A percentile compares a stretch with the other conserved stretches of the same genome.
Evolutionary conservation across 2,113 vertebrate species (phyloP).

Genomic region (Sarotherodon lohbergeri): DNA sequence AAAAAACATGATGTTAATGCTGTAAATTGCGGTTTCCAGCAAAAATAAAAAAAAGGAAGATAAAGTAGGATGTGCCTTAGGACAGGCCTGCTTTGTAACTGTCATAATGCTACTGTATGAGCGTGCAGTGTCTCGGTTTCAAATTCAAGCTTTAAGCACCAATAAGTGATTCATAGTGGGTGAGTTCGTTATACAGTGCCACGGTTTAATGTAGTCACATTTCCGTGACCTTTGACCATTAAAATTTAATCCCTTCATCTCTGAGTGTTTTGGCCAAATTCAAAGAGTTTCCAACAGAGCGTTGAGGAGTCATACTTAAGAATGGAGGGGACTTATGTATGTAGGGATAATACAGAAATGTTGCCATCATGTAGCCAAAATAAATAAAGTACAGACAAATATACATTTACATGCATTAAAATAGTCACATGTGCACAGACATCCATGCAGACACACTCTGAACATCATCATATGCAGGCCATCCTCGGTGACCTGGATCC

Average conservation of each 20-base stretch:
- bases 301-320: not conserved
- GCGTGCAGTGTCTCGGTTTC: rapidly evolving
- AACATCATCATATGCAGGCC: not conserved
- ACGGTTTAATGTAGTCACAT: not conserved
- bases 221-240: not conserved
- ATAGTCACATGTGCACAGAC: not conserved
- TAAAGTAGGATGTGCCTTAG: not conserved
- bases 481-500: slow-evolving; percentile 57
- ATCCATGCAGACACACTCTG: not conserved
- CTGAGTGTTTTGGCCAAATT: not conserved
- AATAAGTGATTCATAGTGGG: not conserved
- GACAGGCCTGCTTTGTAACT: not conserved
- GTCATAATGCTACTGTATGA: not conserved
- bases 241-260: not conserved
- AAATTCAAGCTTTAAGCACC: not conserved
- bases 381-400: not conserved
- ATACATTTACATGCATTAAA: not conserved
- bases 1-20: not conserved
- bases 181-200: not conserved
- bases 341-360: not conserved
- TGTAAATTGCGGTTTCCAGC: not conserved
- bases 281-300: not conserved
- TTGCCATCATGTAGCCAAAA: not conserved
- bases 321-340: not conserved
- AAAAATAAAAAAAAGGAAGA: not conserved